Evolutionary conservation across 2,888 invertebrate species (phyloP), one percentile per base, ranked within the genome.

Genomic region (Anthrax anthrax): DNA sequence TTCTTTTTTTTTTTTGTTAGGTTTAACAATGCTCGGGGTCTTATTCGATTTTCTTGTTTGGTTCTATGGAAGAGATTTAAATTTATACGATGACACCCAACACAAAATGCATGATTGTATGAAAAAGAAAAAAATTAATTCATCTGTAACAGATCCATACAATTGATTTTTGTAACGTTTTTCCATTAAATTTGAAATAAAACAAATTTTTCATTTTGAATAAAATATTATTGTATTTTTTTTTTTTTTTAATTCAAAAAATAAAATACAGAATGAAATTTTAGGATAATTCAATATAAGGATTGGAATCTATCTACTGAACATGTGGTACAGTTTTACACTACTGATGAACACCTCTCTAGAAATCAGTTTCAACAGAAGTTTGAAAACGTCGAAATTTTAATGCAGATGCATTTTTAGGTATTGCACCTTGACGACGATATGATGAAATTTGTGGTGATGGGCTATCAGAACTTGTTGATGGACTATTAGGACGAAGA

Each of bases 11-110:
- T 19, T 39, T 8, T 34, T 63, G 65, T 27, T 57, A 78, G 78
- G 61, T 23, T 70, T 80, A 37, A 75, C 76, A 14, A 54, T 69
- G 1, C 55, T 78, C 34, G 79, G 77, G 18, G 72, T 76, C 3
- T 17, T 75, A n/a, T 75, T 79, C 51, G 80, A 80, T 55, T 60
- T 63, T 3, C 60, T 73, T 2, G 77, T 80, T 3, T 78, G 78
- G 70, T 74, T 74, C 55, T 64, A 75, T 43, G 76, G 74, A 1
- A 72, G 73, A 49, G 64, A 73, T 60, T 60, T 79, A 48, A 74
- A 78, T 57, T 65, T 80, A 6, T 80, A 79, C 54, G 75, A 73
- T 36, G 63, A 69, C 34, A 58, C 58, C 43, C 65, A 65, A 46
- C n/a, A n/a, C n/a, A n/a, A 23, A 23, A 23, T 23, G 23, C n/a